Percentiles rank a stretch among this genome's conserved stretches.
These are phyloP conservation scores for Grapholita molesta DNA, from an alignment of 1,140 invertebrate genomes.

Conservation along the genomic window DNA sequence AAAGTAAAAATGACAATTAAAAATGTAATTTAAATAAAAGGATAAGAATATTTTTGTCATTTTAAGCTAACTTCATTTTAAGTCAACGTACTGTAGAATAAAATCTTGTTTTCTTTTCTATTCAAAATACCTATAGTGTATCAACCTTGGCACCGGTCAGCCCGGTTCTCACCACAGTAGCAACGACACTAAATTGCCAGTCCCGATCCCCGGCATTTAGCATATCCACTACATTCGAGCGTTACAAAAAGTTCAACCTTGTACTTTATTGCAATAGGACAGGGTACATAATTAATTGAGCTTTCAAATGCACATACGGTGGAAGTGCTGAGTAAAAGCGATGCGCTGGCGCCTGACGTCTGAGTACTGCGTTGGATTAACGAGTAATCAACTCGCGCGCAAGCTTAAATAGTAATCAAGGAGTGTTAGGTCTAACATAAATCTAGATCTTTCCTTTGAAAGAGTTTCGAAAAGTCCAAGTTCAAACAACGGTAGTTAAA, in stretches of 20 bases:
- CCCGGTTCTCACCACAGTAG: slow-evolving; percentile 44
- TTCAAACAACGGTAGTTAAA: too few relatives aligned
- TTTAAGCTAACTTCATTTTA: background rate
- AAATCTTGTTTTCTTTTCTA: background rate
- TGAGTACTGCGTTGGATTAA: slow-evolving; percentile 7
- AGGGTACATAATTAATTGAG: background rate
- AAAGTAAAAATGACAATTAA: too few relatives aligned
- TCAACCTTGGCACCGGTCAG: slow-evolving; percentile 29
- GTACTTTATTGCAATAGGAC: background rate
- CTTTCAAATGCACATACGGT: background rate
- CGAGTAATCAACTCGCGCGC: slow-evolving; percentile 5
- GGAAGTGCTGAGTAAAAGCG: background rate
- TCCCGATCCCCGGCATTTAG: background rate
- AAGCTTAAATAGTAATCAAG: background rate
- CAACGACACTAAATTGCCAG: slow-evolving; percentile 67
- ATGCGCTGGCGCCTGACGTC: background rate
- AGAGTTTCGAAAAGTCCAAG: background rate
- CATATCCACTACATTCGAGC: background rate
- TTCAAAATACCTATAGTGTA: background rate
- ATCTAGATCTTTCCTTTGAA: background rate
- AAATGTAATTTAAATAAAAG: too few relatives aligned
- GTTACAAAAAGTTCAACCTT: background rate
- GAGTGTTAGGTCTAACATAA: background rate
- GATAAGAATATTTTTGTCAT: background rate
- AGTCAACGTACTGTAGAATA: too few relatives aligned